Percentiles rank a stretch among this genome's conserved stretches.
phyloP scores from a whole-genome alignment of 2,888 invertebrate genomes.

The Odontocolon sp. region DNA sequence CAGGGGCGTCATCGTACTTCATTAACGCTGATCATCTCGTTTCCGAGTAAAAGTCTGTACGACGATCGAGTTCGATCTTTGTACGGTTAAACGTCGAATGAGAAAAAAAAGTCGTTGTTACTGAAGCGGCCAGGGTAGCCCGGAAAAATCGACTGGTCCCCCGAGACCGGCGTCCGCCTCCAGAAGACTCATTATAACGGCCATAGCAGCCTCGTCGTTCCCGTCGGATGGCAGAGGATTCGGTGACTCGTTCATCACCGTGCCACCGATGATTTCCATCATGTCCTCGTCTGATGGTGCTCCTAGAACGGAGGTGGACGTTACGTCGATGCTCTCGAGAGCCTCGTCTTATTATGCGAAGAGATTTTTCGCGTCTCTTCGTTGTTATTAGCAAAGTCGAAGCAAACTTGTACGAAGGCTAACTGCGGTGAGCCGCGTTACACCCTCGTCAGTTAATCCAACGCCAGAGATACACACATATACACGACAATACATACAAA shows the following conservation, averaged over 20 bases:
- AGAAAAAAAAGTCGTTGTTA: conserved; percentile 71
- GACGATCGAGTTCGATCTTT: conserved; percentile 62
- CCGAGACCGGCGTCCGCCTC: conserved; percentile 95
- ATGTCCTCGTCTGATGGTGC: conserved; percentile 81
- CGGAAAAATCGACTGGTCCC: conserved; percentile 93
- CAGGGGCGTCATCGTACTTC: conserved; percentile 78
- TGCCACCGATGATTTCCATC: conserved; percentile 84
- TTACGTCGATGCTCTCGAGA: conserved; percentile 50
- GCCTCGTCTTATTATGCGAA: no score
- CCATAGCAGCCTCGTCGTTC: conserved; percentile 95
- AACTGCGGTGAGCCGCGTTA: no score
- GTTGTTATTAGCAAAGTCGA: not conserved
- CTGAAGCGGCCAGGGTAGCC: conserved; percentile 92
- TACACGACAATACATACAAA: no score
- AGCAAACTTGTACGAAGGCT: no score
- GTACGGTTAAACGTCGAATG: not conserved
- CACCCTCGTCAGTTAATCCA: no score
- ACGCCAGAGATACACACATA: no score
- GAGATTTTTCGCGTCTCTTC: no score
- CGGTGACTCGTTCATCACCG: conserved; percentile 81
- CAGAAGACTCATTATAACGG: conserved; percentile 94
- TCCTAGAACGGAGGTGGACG: conserved; percentile 66
- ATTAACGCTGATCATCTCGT: conserved; percentile 80
- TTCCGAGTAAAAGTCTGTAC: conserved; percentile 60
- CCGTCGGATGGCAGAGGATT: conserved; percentile 85